Percentiles rank a stretch among this genome's conserved stretches.
Conservation (phyloP, 2,888 invertebrate genomes). For the Hybos culiciformis region DNA sequence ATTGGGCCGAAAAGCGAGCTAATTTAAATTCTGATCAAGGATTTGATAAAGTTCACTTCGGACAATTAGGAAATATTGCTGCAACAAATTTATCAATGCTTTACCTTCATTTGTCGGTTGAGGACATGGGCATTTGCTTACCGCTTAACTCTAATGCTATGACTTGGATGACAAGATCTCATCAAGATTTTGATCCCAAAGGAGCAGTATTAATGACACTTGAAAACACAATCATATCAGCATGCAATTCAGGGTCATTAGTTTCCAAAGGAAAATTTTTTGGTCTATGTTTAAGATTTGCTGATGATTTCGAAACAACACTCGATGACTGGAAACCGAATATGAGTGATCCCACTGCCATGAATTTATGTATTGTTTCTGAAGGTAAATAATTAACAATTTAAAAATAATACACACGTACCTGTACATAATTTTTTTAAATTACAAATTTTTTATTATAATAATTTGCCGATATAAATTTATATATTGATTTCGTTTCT, state of each 20-base stretch:
- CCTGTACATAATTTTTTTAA: no score
- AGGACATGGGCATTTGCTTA: constrained; percentile 92
- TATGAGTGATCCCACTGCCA: constrained; percentile 57
- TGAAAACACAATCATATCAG: constrained; percentile 86
- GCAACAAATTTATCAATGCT: constrained; percentile 76
- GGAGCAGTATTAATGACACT: constrained; percentile 92
- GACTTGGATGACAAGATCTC: constrained; percentile 49
- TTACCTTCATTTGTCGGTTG: constrained; percentile 86
- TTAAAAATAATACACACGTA: no score
- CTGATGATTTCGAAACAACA: constrained; percentile 93
- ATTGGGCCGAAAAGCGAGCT: constrained; percentile 94
- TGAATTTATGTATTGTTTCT: constrained; percentile 94
- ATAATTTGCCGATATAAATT: no score
- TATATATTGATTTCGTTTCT: no score
- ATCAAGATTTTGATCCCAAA: constrained; percentile 63
- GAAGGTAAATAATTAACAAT: no score
- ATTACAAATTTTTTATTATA: no score
- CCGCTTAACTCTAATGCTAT: constrained; percentile 73
- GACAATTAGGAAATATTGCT: constrained; percentile 62
- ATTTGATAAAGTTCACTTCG: constrained; percentile 63
- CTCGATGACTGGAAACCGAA: constrained; percentile 96
- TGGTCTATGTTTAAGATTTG: constrained; percentile 85
- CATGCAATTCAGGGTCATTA: constrained; percentile 89
- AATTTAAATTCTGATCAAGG: constrained; percentile 82
- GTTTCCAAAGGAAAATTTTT: constrained; percentile 87